A percentile compares a stretch with the other conserved stretches of the same genome.
Evolutionary conservation across 2,888 invertebrate genomes (phyloP).

Genomic region (Lasioglossum marginatum): DNA sequence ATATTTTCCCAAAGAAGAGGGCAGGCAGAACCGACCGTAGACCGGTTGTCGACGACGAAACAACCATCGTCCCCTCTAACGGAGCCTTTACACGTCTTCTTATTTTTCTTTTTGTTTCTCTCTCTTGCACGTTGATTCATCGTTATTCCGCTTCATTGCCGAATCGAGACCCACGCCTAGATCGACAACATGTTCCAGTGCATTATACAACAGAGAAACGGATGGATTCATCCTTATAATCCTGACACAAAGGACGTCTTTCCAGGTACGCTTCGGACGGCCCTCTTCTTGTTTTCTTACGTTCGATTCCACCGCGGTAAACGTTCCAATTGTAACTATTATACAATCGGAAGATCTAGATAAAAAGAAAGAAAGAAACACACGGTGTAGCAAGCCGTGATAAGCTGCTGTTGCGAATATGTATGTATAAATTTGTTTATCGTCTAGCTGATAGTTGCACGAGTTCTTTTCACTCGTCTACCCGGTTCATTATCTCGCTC

Average conservation of each 20-base stretch:
- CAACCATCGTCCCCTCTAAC: conserved; percentile 40
- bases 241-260: conserved; percentile 90
- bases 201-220: conserved; percentile 92
- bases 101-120: background rate
- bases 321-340: background rate
- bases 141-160: conserved; percentile 16
- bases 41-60: conserved; percentile 4
- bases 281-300: background rate
- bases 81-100: conserved; percentile 32
- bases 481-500: background rate
- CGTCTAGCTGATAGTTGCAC: conserved; percentile 5
- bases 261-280: conserved; percentile 87
- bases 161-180: conserved; percentile 32
- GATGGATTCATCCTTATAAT: conserved; percentile 90
- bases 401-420: conserved; percentile 7
- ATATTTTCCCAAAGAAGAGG: conserved; percentile 32
- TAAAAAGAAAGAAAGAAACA: background rate
- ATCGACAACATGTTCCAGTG: conserved; percentile 90
- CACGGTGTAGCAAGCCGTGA: background rate
- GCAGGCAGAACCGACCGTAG: conserved; percentile 14
- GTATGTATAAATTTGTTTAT: background rate
- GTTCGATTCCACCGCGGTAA: background rate
- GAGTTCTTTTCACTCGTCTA: background rate
- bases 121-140: conserved; percentile 18
- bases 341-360: background rate